Evolutionary conservation across 2,888 invertebrate species (phyloP).

Genomic region (Anagyrus pseudococci): DNA sequence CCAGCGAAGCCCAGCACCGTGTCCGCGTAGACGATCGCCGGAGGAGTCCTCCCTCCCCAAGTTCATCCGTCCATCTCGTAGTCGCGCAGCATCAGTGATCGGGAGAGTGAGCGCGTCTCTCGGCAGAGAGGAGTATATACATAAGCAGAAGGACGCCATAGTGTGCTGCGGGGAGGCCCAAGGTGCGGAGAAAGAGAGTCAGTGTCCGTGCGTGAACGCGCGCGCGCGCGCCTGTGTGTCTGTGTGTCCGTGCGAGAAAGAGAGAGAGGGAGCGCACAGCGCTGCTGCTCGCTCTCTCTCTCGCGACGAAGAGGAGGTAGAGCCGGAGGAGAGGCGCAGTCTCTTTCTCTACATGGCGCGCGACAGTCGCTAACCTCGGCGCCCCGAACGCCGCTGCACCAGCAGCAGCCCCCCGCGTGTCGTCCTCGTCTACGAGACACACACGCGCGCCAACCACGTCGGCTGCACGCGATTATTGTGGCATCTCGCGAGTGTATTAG

Average conservation of each 20-base stretch:
- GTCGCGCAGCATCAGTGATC: no score
- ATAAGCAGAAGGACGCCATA: no score
- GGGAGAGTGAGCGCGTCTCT: no score
- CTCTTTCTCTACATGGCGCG: slow-evolving; percentile 24
- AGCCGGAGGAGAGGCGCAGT: slow-evolving; percentile 7
- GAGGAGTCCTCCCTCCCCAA: no score
- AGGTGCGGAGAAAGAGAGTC: not conserved
- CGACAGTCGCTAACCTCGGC: slow-evolving; percentile 10
- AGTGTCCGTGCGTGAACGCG: slow-evolving; percentile 2
- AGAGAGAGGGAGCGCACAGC: slow-evolving; percentile 6
- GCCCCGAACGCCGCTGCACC: not conserved
- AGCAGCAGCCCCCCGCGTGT: no score
- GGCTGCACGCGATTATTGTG: no score
- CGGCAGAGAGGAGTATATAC: no score
- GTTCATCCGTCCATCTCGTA: no score
- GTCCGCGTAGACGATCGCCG: no score
- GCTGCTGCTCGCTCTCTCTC: slow-evolving; percentile 4
- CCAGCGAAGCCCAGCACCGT: no score
- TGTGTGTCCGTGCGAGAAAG: slow-evolving; percentile 8
- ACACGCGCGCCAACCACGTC: no score
- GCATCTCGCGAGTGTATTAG: not conserved
- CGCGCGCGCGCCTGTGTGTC: not conserved
- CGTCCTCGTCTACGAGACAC: not conserved
- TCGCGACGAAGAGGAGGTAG: not conserved
- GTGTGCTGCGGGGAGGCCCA: no score